Conservation (phyloP, 2,113 vertebrate species). For the Malurus elegans region DNA sequence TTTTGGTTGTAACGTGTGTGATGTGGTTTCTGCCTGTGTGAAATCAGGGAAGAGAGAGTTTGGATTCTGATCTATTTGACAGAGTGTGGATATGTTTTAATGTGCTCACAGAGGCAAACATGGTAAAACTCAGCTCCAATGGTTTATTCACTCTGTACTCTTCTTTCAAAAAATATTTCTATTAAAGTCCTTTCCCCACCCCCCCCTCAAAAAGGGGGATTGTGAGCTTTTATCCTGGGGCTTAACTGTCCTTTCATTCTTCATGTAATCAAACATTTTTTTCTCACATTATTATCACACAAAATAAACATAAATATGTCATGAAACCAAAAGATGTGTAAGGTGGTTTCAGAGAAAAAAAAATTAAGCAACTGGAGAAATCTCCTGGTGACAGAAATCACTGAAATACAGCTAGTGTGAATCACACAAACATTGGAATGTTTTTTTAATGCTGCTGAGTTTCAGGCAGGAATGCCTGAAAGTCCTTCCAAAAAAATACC, state of each 20-base stretch:
- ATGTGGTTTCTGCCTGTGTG: not conserved
- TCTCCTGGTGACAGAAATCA: not conserved
- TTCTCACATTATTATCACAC: not conserved
- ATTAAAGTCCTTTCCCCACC: fast-evolving
- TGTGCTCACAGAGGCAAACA: not conserved
- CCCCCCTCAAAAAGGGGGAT: fast-evolving
- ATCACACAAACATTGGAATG: not conserved
- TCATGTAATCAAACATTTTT: not conserved
- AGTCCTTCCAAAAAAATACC: not conserved
- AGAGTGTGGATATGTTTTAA: not conserved
- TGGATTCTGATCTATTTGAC: not conserved
- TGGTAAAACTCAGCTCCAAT: not conserved
- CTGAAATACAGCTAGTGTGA: not conserved
- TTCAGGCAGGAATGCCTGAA: not conserved
- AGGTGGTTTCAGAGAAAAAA: not conserved
- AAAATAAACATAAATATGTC: fast-evolving
- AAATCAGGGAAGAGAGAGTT: not conserved
- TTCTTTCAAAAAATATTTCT: not conserved
- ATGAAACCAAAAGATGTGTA: not conserved
- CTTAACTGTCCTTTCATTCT: not conserved
- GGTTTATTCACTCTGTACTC: not conserved
- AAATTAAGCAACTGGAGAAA: not conserved
- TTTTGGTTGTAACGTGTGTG: not conserved
- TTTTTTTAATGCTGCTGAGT: not conserved
- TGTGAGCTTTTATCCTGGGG: not conserved